A percentile compares a stretch with the other conserved stretches of the same genome.
phyloP scores from a whole-genome alignment of 2,888 invertebrate genomes.

The Candidula unifasciata region DNA sequence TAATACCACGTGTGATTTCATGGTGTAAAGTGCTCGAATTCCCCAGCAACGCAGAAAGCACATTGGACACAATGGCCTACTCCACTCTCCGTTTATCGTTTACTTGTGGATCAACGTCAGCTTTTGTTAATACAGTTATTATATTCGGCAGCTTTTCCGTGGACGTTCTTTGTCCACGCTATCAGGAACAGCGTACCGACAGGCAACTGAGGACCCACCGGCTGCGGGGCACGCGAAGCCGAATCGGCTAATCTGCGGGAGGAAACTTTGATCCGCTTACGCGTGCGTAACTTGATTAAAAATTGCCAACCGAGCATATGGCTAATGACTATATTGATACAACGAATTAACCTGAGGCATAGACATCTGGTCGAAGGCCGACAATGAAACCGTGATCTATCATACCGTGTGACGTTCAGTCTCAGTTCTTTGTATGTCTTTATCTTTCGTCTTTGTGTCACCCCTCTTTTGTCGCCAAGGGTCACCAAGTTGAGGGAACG shows the following conservation, averaged over 20 bases:
- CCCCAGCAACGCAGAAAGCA: neutral
- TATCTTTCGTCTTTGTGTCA: no score
- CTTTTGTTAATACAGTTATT: slow-evolving; percentile 11
- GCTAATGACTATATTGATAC: slow-evolving; percentile 16
- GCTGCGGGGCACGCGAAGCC: neutral
- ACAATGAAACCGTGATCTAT: no score
- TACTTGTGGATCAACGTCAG: slow-evolving; percentile 3
- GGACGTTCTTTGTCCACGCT: slow-evolving; percentile 3
- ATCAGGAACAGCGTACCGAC: neutral
- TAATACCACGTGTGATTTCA: no score
- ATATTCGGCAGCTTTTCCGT: neutral
- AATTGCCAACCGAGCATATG: slow-evolving; percentile 16
- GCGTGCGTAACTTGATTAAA: slow-evolving; percentile 23
- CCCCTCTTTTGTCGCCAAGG: no score
- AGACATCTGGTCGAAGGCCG: no score
- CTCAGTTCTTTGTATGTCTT: no score
- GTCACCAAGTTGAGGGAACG: no score
- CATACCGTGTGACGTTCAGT: no score
- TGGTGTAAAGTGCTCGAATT: neutral
- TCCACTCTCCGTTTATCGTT: neutral
- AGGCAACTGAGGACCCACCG: neutral
- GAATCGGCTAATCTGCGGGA: neutral
- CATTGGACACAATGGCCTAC: neutral
- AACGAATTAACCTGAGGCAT: neutral
- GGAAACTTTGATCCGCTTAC: slow-evolving; percentile 17